phyloP scores from a whole-genome alignment of 2,797 vertebrate genomes.

The Sebastes minor region DNA sequence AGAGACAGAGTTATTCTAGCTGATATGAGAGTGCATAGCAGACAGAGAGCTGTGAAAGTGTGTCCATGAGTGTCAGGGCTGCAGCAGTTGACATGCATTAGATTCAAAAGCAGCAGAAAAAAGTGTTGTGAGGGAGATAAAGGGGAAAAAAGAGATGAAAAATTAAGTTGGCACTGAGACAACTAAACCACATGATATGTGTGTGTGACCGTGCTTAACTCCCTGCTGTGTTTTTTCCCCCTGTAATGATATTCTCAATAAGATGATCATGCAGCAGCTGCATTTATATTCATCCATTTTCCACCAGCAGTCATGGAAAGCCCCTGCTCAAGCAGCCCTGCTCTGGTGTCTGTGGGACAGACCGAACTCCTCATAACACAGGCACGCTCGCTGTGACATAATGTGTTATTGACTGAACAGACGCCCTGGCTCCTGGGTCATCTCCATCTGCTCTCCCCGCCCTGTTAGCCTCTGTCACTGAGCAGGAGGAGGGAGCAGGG shows the following conservation, averaged over 20 bases:
- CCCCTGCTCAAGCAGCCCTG: not conserved
- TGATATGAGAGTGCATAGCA: constrained; percentile 18
- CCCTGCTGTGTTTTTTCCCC: not conserved
- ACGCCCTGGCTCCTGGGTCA: constrained; percentile 60
- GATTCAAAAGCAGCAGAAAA: constrained; percentile 9
- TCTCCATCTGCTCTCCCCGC: constrained; percentile 60
- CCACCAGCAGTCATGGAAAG: constrained; percentile 21
- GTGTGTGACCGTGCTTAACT: not conserved
- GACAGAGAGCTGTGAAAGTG: not conserved
- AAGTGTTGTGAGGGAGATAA: not conserved
- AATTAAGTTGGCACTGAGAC: not conserved
- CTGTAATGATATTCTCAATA: not conserved
- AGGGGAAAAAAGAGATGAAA: not conserved
- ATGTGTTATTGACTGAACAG: constrained; percentile 65
- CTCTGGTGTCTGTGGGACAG: constrained; percentile 21
- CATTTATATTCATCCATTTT: not conserved
- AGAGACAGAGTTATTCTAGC: constrained; percentile 51
- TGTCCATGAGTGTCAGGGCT: not conserved
- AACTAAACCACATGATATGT: not conserved
- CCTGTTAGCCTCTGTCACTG: constrained; percentile 41
- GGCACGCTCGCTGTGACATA: constrained; percentile 60
- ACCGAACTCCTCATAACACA: constrained; percentile 24
- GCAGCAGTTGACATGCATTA: constrained; percentile 10
- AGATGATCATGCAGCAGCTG: not conserved
- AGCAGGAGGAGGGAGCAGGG: constrained; percentile 26